Conservation (phyloP, 2,888 invertebrate species). For the Reticulitermes lucifugus region DNA sequence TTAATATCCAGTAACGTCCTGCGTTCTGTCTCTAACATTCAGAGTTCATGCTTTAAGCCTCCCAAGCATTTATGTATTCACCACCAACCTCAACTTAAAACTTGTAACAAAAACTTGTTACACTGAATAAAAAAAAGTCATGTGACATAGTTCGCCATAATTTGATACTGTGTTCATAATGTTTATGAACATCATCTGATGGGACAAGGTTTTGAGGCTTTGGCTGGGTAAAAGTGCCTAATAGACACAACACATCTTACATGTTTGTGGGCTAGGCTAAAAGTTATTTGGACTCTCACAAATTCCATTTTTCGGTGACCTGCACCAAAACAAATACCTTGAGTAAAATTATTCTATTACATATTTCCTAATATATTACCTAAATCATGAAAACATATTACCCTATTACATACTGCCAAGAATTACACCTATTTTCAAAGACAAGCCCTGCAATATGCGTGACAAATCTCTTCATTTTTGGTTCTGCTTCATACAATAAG, state of each 20-base stretch:
- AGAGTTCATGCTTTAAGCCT: constrained; percentile 41
- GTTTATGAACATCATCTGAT: constrained; percentile 15
- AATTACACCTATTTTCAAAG: constrained; percentile 1
- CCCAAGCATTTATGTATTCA: constrained; percentile 24
- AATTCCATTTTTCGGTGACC: constrained; percentile 48
- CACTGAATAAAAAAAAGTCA: constrained; percentile 31
- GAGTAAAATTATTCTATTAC: constrained; percentile 44
- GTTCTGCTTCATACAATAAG: constrained; percentile 1
- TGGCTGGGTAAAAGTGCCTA: constrained; percentile 36
- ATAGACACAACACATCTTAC: constrained; percentile 22
- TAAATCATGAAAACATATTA: constrained; percentile 45
- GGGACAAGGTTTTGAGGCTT: constrained; percentile 2
- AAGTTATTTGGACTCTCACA: constrained; percentile 45
- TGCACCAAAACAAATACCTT: constrained; percentile 49
- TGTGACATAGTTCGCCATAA: constrained; percentile 16
- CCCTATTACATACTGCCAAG: constrained; percentile 41
- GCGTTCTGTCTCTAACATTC: constrained; percentile 45
- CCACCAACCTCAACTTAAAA: constrained; percentile 25
- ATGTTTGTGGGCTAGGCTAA: constrained; percentile 39
- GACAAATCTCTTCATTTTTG: constrained; percentile 12
- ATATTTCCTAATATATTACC: constrained; percentile 37
- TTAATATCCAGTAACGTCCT: constrained; percentile 48
- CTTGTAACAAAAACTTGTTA: constrained; percentile 33
- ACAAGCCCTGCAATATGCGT: background rate
- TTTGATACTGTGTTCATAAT: constrained; percentile 3